Evolutionary conservation across 2,888 invertebrate species (phyloP), one percentile per base, ranked within the genome.

Genomic region (Geophilus truncorum): DNA sequence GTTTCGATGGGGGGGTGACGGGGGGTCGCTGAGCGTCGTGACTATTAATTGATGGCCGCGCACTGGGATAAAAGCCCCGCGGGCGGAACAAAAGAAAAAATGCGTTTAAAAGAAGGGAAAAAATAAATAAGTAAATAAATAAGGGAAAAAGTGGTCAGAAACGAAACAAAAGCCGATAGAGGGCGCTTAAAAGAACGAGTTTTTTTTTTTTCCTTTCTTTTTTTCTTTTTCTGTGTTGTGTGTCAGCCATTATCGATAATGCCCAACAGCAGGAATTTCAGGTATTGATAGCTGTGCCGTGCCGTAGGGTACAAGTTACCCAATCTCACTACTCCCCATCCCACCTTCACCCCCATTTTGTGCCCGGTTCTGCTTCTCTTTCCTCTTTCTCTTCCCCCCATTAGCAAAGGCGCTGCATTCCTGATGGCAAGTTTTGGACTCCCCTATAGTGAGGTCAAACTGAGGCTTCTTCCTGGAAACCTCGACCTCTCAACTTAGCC

Each of bases 401-500:
- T 77, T 77, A 36, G 36, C 3, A 30, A 34, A 77, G 36, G 15
- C 21, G 36, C 32, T 77, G 77, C 77, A 77, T 77, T 77, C 77
- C 36, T 77, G 23, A 36, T 77, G 12, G 34, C 36, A 21, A 36
- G 25, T 25, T 70, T 70, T 70, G 5, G 70, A 28, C 25, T 70
- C 70, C 28, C 70, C 28, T 70, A 9, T 45, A 18, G 70, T 15
- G 70, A 70, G 70, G 70, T 70, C 70, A 70, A 70, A 70, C 23
- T 70, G 70, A 70, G 70, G 70, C 70, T 70, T 70, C 70, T 70
- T 70, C 70, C 70, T 70, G 70, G 28, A 70, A 62, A 70, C 70
- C 70, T 70, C 70, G 70, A 70, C 70, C 70, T 70, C 70, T 70
- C 70, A 70, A 70, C 70, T 70, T n/a, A 70, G 70, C 70, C 70